These are phyloP conservation scores for Diplodus puntazzo DNA, from an alignment of 2,797 vertebrate genomes.

Conservation along the genomic window DNA sequence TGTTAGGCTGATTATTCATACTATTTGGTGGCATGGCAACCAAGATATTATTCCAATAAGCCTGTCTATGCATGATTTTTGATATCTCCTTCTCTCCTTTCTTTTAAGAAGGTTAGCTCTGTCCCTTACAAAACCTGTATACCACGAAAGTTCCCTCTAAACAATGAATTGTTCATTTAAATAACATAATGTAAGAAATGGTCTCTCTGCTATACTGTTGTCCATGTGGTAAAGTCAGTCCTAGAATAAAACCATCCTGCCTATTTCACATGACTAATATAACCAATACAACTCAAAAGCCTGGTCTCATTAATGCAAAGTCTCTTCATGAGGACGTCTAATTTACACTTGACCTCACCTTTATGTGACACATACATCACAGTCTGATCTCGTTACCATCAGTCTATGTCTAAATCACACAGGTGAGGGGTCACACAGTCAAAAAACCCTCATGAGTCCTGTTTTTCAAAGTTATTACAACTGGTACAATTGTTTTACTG, in stretches of 20 bases:
- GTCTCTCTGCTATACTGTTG: background rate
- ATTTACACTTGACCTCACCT: background rate
- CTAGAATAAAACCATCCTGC: background rate
- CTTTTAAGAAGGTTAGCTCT: background rate
- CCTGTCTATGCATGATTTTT: background rate
- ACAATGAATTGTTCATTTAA: background rate
- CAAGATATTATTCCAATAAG: background rate
- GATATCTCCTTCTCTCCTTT: background rate
- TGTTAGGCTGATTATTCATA: background rate
- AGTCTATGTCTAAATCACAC: background rate
- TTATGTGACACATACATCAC: background rate
- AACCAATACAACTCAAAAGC: background rate
- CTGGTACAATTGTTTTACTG: conserved; percentile 3
- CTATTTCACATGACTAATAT: too few relatives aligned
- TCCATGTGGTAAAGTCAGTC: background rate
- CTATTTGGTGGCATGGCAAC: conserved; percentile 1
- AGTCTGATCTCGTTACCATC: conserved; percentile 9
- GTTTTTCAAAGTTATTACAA: conserved; percentile 5
- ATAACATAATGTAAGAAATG: background rate
- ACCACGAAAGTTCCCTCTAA: background rate
- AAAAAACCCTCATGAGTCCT: conserved; percentile 5
- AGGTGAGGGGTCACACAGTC: background rate
- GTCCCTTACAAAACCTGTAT: background rate
- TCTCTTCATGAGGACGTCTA: background rate
- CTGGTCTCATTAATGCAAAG: background rate